Evolutionary conservation across 2,113 vertebrate genomes (phyloP).

Genomic region (Arenaria interpres): DNA sequence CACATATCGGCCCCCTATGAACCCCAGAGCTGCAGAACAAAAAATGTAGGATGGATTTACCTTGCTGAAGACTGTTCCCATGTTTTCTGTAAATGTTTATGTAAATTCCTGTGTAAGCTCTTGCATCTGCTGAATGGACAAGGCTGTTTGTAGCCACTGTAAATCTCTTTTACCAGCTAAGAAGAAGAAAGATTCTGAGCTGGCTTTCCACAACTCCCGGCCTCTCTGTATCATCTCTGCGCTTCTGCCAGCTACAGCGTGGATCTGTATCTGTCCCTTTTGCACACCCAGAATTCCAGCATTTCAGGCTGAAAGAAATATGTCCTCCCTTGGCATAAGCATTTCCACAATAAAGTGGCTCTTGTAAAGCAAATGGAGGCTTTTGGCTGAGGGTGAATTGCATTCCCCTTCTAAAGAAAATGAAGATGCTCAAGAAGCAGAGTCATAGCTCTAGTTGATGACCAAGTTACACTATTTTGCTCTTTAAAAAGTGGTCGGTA

Average conservation of each 20-base stretch:
- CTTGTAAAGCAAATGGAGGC: background rate
- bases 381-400: background rate
- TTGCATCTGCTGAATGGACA: background rate
- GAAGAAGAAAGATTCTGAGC: background rate
- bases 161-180: background rate
- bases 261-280: background rate
- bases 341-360: background rate
- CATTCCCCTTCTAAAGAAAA: background rate
- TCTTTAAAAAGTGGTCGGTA: background rate
- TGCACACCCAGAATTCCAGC: background rate
- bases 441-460: background rate
- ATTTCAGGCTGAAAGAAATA: background rate
- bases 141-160: background rate
- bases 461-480: background rate
- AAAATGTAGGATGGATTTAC: background rate
- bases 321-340: background rate
- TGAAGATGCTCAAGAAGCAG: background rate
- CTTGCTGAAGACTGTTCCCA: background rate
- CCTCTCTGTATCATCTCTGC: accelerated
- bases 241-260: background rate
- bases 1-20: background rate
- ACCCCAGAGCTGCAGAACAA: background rate
- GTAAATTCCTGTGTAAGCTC: background rate
- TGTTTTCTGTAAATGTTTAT: background rate
- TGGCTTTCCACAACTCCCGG: background rate